phyloP scores from a whole-genome alignment of 2,113 vertebrate species.

The Mirounga angustirostris region DNA sequence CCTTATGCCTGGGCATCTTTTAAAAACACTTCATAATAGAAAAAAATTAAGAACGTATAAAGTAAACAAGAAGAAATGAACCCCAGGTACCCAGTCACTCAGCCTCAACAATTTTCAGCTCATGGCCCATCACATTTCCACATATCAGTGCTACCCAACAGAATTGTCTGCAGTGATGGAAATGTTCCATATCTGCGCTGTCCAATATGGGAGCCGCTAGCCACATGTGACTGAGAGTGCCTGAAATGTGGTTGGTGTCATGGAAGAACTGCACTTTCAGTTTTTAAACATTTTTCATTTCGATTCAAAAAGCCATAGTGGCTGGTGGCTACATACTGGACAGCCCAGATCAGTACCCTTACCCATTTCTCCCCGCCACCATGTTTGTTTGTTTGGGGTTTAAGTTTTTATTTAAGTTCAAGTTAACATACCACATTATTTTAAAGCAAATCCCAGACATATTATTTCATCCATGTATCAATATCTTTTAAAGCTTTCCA shows the following conservation, averaged over 20 bases:
- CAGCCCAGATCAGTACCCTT: background rate
- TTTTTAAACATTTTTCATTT: background rate
- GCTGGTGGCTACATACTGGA: background rate
- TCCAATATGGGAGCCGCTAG: background rate
- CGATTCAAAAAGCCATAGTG: slow-evolving; percentile 18
- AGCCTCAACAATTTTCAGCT: background rate
- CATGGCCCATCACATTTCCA: background rate
- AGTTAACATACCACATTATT: background rate
- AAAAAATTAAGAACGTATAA: background rate
- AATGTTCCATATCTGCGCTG: background rate
- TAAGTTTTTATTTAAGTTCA: background rate
- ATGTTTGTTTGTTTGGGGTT: too few species aligned
- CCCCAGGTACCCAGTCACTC: background rate
- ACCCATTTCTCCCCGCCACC: background rate
- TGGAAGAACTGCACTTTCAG: background rate
- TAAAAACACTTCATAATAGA: background rate
- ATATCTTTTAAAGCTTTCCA: slow-evolving; percentile 14
- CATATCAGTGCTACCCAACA: background rate
- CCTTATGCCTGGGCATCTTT: background rate
- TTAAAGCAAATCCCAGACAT: background rate
- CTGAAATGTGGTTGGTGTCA: background rate
- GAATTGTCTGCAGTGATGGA: background rate
- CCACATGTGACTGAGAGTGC: background rate
- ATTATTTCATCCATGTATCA: background rate
- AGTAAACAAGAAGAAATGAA: background rate